Base-by-base conservation (phyloP, 2,888 invertebrate species). In the Amphipoea oculea region DNA sequence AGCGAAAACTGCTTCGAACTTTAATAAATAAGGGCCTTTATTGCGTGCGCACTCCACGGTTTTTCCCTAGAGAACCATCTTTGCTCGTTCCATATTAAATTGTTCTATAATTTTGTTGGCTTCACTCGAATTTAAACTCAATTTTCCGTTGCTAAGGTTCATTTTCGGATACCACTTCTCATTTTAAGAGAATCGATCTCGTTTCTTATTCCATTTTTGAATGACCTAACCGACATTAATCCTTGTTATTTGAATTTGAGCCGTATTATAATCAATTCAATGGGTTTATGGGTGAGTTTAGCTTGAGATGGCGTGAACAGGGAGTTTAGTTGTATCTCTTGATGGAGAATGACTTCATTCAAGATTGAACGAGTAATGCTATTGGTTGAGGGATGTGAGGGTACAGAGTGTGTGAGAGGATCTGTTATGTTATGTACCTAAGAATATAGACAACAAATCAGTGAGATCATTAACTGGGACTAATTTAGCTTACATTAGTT, bases 41-140 rank as follows among this genome's bases (percentile, higher is more conserved):
- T 91, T 84, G 93, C 89, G 68, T 94, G 86, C 69, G 65, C 88
- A 80, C 82, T 67, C 54, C 76, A 84, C 87, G 91, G 94, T 91
- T 96, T 96, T 96, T 97, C 96, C 96, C 96, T 94, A 94, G 96
- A 97, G 97, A 96, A 95, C 96, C 96, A 97, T 97, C 97, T 96
- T 96, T 93, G 92, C 92, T 91, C 92, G 95, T 93, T 95, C 96
- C 94, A 95, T 96, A 95, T 95, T 93, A 95, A 96, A 96, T 95
- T 94, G 95, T 91, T 94, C 92, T 96, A 96, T 95, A 95, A 94
- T 93, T 94, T 91, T 84, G 65, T 48, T 12, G 2, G 3, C 11
- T 40, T 3, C 88, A 91, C 67, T 60, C 51, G 2, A 94, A 88
- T 89, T 82, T 86, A 45, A 78, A 89, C 94, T 23, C 40, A 23